Percentiles rank a stretch among this genome's conserved stretches.
These are phyloP conservation scores for Drosophila monieri DNA, from an alignment of 2,888 invertebrate genomes.

Conservation along the genomic window DNA sequence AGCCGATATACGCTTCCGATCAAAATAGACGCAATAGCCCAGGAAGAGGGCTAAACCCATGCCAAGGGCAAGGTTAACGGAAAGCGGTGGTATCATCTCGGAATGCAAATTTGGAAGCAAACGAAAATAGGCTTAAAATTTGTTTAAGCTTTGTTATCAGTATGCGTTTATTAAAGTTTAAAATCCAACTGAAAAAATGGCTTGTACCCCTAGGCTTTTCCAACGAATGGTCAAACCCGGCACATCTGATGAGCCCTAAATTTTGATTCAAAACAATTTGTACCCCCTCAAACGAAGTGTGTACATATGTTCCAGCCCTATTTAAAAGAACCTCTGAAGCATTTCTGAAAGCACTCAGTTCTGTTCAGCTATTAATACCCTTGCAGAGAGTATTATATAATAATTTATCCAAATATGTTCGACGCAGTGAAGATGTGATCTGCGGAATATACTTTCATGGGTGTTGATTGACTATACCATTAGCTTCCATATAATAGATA, in stretches of 20 bases:
- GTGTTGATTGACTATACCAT: no score
- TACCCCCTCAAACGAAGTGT: no score
- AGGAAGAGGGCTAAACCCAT: neutral
- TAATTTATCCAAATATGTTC: no score
- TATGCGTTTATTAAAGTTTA: neutral
- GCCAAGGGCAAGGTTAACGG: neutral
- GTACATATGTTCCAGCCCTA: no score
- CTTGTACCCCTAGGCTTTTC: neutral
- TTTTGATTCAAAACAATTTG: no score
- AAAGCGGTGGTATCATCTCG: conserved; percentile 1
- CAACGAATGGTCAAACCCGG: neutral
- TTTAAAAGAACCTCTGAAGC: no score
- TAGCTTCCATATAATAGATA: no score
- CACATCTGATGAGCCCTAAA: neutral
- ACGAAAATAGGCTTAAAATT: neutral
- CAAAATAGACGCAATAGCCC: conserved; percentile 16
- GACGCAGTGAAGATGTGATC: no score
- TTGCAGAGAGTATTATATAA: no score
- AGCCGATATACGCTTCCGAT: conserved; percentile 12
- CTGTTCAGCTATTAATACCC: no score
- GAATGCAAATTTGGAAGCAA: conserved; percentile 1
- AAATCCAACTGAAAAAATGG: neutral
- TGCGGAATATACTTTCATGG: no score
- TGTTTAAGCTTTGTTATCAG: neutral
- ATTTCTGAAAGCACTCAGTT: no score